phyloP scores from a whole-genome alignment of 1,140 invertebrate genomes.

The Diachasmimorpha longicaudata region DNA sequence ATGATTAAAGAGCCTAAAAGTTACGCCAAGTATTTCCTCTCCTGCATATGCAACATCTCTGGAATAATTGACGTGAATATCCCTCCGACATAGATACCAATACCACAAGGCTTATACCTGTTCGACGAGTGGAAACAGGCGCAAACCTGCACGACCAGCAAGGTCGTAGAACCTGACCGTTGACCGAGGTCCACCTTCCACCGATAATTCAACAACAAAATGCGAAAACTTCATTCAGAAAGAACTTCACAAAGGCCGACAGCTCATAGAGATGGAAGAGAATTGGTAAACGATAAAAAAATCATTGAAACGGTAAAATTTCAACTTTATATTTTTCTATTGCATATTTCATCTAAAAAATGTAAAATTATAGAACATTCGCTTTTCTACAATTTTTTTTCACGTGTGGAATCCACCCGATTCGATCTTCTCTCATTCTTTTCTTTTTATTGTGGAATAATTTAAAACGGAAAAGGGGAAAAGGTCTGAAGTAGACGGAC shows the following conservation, averaged over 20 bases:
- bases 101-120: not conserved
- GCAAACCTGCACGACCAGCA: slow-evolving; percentile 53
- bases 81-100: not conserved
- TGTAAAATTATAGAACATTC: too few species aligned
- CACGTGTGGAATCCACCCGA: too few species aligned
- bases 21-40: not conserved
- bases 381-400: too few species aligned
- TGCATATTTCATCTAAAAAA: too few species aligned
- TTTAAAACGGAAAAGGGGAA: not conserved
- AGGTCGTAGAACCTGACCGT: slow-evolving; percentile 51
- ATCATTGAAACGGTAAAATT: too few species aligned
- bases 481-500: not conserved
- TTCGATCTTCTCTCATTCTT: too few species aligned
- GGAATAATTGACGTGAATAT: not conserved
- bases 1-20: not conserved
- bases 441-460: too few species aligned
- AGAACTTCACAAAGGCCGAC: too few species aligned
- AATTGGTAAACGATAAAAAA: too few species aligned
- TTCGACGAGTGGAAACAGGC: slow-evolving; percentile 29
- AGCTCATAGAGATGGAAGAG: too few species aligned
- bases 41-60: not conserved
- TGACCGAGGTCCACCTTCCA: slow-evolving; percentile 20
- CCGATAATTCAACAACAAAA: not conserved
- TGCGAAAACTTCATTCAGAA: not conserved
- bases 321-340: too few species aligned